phyloP scores from a whole-genome alignment of 1,140 invertebrate genomes.

The Parapsyche elsis region DNA sequence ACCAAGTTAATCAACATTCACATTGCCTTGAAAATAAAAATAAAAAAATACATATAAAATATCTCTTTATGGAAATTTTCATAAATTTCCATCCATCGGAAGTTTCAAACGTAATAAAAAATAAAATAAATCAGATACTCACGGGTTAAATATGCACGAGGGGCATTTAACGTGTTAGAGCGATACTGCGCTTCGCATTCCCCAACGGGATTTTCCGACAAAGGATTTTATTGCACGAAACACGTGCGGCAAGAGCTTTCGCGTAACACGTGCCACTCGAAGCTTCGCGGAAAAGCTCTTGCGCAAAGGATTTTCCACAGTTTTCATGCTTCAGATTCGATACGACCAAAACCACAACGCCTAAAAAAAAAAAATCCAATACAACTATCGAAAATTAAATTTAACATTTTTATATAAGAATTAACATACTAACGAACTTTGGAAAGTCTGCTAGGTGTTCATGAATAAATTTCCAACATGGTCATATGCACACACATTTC shows the following conservation, averaged over 20 bases:
- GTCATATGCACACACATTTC: too few relatives aligned
- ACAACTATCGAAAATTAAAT: neutral
- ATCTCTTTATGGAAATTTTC: too few relatives aligned
- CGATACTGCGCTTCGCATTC: neutral
- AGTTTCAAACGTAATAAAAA: too few relatives aligned
- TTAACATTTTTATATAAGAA: neutral
- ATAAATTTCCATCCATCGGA: too few relatives aligned
- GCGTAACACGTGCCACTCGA: neutral
- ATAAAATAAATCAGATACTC: too few relatives aligned
- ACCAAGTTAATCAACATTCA: too few relatives aligned
- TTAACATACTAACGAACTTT: constrained; percentile 23
- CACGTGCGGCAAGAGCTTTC: neutral
- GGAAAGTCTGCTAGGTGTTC: neutral
- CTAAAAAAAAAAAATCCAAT: neutral
- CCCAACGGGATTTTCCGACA: neutral
- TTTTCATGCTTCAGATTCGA: neutral
- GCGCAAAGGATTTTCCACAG: neutral
- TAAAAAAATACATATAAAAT: too few relatives aligned
- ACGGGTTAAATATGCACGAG: neutral
- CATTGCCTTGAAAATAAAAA: too few relatives aligned
- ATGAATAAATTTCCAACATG: constrained; percentile 9
- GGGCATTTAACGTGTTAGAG: neutral
- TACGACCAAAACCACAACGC: neutral
- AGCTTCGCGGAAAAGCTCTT: neutral
- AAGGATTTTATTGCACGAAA: constrained; percentile 1